Conservation (phyloP, 2,113 vertebrate genomes). For the Pseudopipra pipra region DNA sequence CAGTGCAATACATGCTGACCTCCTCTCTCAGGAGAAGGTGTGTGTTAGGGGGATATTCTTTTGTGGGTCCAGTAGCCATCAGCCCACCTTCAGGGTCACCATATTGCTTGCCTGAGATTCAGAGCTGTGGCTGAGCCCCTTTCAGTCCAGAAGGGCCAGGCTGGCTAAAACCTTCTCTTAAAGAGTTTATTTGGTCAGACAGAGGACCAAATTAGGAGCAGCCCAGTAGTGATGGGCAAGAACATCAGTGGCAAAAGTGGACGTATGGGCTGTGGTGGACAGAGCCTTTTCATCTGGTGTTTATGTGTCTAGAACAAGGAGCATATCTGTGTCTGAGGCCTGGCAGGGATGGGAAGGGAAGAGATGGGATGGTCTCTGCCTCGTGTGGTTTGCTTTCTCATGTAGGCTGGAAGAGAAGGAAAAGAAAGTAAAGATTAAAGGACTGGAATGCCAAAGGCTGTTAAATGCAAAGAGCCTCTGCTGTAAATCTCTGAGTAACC, state of each 20-base stretch:
- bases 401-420: not conserved
- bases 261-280: not conserved
- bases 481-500: not conserved
- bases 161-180: not conserved
- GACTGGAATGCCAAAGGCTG: not conserved
- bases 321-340: not conserved
- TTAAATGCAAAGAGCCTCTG: not conserved
- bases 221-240: not conserved
- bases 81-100: not conserved
- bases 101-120: not conserved
- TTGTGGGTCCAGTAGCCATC: not conserved
- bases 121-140: not conserved
- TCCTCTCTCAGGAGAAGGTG: accelerated
- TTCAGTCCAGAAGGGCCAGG: not conserved
- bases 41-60: not conserved
- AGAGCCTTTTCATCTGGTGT: not conserved
- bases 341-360: not conserved
- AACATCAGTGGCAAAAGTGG: not conserved
- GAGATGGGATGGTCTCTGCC: not conserved
- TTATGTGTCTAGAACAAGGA: not conserved
- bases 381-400: not conserved
- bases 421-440: not conserved
- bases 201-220: not conserved
- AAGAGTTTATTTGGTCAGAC: not conserved
- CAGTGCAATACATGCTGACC: not conserved